phyloP scores from a whole-genome alignment of 2,888 invertebrate species.

The Dasypolia templi region DNA sequence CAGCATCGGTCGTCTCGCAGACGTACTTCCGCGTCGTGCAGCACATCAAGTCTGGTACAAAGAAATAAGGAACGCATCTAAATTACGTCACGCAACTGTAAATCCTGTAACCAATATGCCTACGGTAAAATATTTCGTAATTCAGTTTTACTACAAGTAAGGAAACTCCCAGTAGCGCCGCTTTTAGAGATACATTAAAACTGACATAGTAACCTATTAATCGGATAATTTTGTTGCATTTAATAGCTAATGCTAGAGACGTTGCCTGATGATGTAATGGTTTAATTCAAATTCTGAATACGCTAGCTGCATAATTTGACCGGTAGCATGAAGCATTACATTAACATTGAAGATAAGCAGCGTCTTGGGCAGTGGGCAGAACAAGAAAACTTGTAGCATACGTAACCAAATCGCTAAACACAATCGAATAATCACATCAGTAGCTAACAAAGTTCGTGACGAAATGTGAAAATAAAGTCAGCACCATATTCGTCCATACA shows the following conservation, averaged over 20 bases:
- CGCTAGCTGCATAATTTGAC: conserved; percentile 42
- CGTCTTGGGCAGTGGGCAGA: conserved; percentile 41
- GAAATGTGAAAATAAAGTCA: conserved; percentile 40
- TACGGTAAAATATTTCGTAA: conserved; percentile 51
- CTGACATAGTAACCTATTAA: conserved; percentile 59
- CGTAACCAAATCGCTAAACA: background rate
- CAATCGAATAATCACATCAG: conserved; percentile 11
- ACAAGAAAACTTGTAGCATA: conserved; percentile 9
- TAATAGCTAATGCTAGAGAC: conserved; percentile 33
- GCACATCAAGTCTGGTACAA: conserved; percentile 37
- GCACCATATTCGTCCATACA: conserved; percentile 43
- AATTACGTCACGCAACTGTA: conserved; percentile 38
- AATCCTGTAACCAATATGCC: conserved; percentile 41
- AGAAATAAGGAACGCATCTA: conserved; percentile 36
- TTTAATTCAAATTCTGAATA: conserved; percentile 51
- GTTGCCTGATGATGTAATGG: conserved; percentile 47
- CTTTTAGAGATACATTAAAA: conserved; percentile 52
- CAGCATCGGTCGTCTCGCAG: conserved; percentile 54
- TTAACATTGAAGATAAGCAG: conserved; percentile 55
- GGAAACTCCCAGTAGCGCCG: conserved; percentile 34
- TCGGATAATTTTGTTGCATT: conserved; percentile 43
- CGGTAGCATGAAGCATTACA: conserved; percentile 35
- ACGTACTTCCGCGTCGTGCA: conserved; percentile 58
- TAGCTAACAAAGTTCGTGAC: conserved; percentile 21
- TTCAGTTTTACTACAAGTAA: conserved; percentile 50